Conservation (phyloP, 2,113 vertebrate genomes). For the Spermophilus dauricus region DNA sequence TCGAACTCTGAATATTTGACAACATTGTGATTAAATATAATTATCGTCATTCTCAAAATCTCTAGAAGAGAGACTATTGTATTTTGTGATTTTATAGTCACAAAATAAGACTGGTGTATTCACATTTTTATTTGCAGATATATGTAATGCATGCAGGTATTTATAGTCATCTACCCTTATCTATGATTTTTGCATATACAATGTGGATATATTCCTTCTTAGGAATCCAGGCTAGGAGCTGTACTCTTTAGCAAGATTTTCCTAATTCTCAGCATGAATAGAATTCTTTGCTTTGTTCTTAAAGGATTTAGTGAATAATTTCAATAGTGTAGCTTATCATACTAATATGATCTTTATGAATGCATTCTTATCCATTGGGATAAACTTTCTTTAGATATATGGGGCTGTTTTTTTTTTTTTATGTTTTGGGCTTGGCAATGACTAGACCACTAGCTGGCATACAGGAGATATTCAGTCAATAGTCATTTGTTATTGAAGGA, state of each 20-base stretch:
- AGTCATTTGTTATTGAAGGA: neutral
- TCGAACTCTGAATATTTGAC: no score
- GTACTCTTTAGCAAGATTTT: neutral
- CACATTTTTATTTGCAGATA: no score
- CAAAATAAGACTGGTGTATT: no score
- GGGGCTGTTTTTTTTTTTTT: neutral
- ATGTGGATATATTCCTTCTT: neutral
- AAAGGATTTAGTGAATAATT: neutral
- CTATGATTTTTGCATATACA: no score
- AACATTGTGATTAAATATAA: no score
- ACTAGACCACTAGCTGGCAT: neutral
- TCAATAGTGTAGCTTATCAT: neutral
- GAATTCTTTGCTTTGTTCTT: neutral
- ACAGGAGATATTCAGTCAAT: neutral
- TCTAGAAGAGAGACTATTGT: no score
- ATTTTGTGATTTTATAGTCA: no score
- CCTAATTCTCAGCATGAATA: neutral
- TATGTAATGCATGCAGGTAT: neutral
- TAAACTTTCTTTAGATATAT: neutral
- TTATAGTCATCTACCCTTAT: no score
- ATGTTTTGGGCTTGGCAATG: neutral
- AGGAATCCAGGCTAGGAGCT: fast-evolving
- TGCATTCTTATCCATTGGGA: neutral
- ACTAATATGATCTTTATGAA: neutral
- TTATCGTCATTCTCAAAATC: no score